Evolutionary conservation across 2,797 vertebrate genomes (phyloP).

Genomic region (Enteromius unitaeniatus): DNA sequence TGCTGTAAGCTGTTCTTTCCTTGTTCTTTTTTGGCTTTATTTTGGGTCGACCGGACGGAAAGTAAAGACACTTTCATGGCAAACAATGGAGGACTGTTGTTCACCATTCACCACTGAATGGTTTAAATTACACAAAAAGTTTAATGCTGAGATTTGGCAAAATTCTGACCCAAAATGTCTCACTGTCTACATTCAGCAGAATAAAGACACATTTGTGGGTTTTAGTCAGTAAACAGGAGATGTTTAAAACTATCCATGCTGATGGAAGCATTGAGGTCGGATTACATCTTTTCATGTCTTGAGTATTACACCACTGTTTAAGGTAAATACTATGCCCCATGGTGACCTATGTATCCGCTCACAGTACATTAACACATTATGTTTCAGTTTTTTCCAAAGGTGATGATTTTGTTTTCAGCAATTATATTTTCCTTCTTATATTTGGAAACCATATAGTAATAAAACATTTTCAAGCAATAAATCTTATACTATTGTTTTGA

Average conservation of each 20-base stretch:
- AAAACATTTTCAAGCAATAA: conserved; percentile 76
- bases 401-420: conserved; percentile 39
- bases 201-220: conserved; percentile 35
- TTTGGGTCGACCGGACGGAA: conserved; percentile 47
- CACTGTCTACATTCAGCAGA: background rate
- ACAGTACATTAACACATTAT: conserved; percentile 75
- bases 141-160: conserved; percentile 28
- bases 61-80: conserved; percentile 28
- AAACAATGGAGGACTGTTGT: conserved; percentile 51
- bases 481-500: conserved; percentile 61
- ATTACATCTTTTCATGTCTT: conserved; percentile 56
- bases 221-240: conserved; percentile 14
- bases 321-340: conserved; percentile 70
- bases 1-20: conserved; percentile 63
- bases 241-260: conserved; percentile 4
- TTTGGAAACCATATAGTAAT: conserved; percentile 81
- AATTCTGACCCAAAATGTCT: conserved; percentile 26
- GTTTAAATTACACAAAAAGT: conserved; percentile 44
- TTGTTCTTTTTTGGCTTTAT: conserved; percentile 63
- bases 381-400: conserved; percentile 63
- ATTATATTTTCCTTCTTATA: conserved; percentile 76
- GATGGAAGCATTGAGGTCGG: background rate
- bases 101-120: conserved; percentile 23
- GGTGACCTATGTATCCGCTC: conserved; percentile 74
- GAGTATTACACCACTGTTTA: conserved; percentile 83